These are phyloP conservation scores for Motacilla tschutschensis DNA, from an alignment of 2,113 vertebrate genomes.

Conservation along the genomic window DNA sequence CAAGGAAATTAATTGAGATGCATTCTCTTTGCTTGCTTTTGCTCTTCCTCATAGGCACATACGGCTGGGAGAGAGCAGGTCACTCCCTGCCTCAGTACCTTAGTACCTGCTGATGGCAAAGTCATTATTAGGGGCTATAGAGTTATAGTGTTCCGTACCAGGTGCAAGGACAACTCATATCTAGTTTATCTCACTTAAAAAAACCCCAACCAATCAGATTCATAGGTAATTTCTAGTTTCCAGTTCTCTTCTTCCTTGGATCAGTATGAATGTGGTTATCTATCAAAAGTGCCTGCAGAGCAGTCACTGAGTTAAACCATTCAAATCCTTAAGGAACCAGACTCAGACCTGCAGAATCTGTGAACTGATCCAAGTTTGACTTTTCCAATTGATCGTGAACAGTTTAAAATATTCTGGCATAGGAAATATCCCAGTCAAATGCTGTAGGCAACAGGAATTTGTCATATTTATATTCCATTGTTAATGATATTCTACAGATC, in stretches of 20 bases:
- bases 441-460: neutral
- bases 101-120: neutral
- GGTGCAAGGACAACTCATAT: neutral
- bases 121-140: neutral
- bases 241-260: neutral
- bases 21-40: neutral
- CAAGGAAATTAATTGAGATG: neutral
- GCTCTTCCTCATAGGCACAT: neutral
- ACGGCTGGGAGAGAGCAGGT: neutral
- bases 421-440: neutral
- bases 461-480: neutral
- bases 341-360: neutral
- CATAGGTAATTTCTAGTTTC: neutral
- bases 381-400: neutral
- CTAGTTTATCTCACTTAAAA: neutral
- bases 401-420: neutral
- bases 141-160: neutral
- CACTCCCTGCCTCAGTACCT: neutral
- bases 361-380: neutral
- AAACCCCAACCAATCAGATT: neutral
- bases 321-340: neutral
- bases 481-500: neutral
- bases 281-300: neutral
- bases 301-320: neutral
- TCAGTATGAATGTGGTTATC: neutral